phyloP scores from a whole-genome alignment of 2,888 invertebrate species.

The Halocaridina rubra region DNA sequence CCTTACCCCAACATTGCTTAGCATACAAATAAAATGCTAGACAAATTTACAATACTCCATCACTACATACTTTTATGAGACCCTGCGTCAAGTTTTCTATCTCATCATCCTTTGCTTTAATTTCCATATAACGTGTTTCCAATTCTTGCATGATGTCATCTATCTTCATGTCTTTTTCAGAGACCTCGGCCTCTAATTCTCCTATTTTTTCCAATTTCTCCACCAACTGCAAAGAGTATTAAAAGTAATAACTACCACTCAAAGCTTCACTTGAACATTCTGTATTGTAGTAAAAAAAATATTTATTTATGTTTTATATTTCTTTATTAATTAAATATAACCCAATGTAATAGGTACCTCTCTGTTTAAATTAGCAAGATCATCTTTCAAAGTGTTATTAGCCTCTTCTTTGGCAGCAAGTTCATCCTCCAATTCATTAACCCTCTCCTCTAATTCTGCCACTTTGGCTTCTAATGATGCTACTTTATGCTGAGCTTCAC shows the following conservation, averaged over 20 bases:
- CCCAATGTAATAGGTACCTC: slow-evolving; percentile 47
- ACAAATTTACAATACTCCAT: no score
- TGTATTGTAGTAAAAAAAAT: background rate
- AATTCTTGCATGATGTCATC: slow-evolving; percentile 61
- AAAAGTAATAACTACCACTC: background rate
- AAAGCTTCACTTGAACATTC: no score
- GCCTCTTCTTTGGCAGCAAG: slow-evolving; percentile 51
- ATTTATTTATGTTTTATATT: background rate
- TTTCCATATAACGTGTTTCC: slow-evolving; percentile 64
- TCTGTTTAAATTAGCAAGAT: slow-evolving; percentile 54
- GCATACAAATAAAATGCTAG: background rate
- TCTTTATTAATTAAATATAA: background rate
- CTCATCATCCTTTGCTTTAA: slow-evolving; percentile 67
- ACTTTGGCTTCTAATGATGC: slow-evolving; percentile 28
- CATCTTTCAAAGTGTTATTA: slow-evolving; percentile 30
- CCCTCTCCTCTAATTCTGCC: slow-evolving; percentile 41
- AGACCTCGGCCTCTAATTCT: slow-evolving; percentile 60
- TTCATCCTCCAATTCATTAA: slow-evolving; percentile 51
- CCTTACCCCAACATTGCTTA: no score
- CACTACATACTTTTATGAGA: slow-evolving; percentile 58
- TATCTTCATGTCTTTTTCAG: slow-evolving; percentile 61
- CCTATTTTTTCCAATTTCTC: slow-evolving; percentile 64
- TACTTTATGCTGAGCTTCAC: slow-evolving; percentile 6
- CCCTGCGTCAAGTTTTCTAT: slow-evolving; percentile 68
- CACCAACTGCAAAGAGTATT: slow-evolving; percentile 62